These are phyloP conservation scores for Stichodactyla helianthus DNA, from an alignment of 64 coral and sea anemone species.

Conservation along the genomic window DNA sequence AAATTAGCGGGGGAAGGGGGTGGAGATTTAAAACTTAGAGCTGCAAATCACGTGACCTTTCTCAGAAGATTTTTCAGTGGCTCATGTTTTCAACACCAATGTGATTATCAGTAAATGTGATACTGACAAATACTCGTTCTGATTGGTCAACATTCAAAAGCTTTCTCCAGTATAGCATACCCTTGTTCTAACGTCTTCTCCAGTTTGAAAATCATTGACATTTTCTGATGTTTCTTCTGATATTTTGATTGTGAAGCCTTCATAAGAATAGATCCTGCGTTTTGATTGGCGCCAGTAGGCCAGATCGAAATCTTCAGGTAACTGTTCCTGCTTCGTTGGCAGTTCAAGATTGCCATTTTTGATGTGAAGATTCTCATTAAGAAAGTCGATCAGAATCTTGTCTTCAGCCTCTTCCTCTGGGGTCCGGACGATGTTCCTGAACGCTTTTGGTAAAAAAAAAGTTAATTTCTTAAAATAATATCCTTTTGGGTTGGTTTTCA, in stretches of 20 bases:
- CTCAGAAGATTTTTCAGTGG: too few species aligned
- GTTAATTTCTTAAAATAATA: too few species aligned
- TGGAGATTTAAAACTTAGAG: not conserved
- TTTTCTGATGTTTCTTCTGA: not conserved
- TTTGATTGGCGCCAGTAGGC: not conserved
- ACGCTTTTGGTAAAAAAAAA: not conserved
- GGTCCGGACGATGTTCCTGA: not conserved
- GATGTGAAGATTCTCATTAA: not conserved
- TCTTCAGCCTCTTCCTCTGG: not conserved
- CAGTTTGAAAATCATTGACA: not conserved
- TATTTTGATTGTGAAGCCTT: not conserved
- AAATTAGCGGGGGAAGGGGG: too few species aligned
- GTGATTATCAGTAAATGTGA: too few species aligned
- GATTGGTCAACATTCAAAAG: too few species aligned
- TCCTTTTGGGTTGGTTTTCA: too few species aligned
- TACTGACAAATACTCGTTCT: too few species aligned
- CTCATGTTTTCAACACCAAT: too few species aligned
- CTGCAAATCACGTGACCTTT: too few species aligned
- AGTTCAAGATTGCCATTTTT: not conserved
- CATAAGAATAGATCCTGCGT: not conserved
- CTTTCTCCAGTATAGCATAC: not conserved
- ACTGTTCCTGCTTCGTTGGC: not conserved
- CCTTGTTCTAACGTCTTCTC: not conserved
- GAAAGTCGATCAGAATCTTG: not conserved
- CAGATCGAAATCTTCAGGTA: not conserved